Conservation (phyloP, 1,140 invertebrate species). For the Mycetomoellerius zeteki region DNA sequence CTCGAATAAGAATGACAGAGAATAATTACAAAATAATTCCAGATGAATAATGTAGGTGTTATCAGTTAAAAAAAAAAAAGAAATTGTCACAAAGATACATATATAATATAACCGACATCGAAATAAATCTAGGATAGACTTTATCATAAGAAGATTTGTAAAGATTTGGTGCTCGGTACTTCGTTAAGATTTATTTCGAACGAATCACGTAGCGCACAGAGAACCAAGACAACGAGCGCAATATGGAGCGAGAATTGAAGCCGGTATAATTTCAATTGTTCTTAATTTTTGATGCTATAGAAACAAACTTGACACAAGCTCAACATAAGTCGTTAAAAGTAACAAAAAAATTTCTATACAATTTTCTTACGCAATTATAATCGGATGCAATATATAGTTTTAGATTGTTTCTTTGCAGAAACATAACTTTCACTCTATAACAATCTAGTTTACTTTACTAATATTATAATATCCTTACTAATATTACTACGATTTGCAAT, state of each 20-base stretch:
- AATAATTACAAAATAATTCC: constrained; percentile 11
- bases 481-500: constrained; percentile 1
- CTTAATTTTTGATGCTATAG: constrained; percentile 31
- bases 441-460: constrained; percentile 37
- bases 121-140: constrained; percentile 31
- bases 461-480: constrained; percentile 28
- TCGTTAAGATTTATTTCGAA: constrained; percentile 69
- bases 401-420: constrained; percentile 52
- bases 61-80: not conserved
- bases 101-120: not conserved
- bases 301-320: not conserved
- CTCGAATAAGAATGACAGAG: not conserved
- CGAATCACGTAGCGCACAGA: constrained; percentile 69
- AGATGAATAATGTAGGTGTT: not conserved
- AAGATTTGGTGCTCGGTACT: constrained; percentile 20
- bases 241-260: constrained; percentile 33
- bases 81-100: not conserved
- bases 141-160: constrained; percentile 12
- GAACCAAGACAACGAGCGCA: constrained; percentile 55
- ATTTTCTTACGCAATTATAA: not conserved
- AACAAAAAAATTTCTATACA: constrained; percentile 18
- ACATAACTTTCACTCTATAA: constrained; percentile 41
- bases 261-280: constrained; percentile 51
- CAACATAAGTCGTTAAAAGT: not conserved
- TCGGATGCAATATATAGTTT: constrained; percentile 28